phyloP scores from a whole-genome alignment of 2,113 vertebrate species.

The Coryphaenoides rupestris region DNA sequence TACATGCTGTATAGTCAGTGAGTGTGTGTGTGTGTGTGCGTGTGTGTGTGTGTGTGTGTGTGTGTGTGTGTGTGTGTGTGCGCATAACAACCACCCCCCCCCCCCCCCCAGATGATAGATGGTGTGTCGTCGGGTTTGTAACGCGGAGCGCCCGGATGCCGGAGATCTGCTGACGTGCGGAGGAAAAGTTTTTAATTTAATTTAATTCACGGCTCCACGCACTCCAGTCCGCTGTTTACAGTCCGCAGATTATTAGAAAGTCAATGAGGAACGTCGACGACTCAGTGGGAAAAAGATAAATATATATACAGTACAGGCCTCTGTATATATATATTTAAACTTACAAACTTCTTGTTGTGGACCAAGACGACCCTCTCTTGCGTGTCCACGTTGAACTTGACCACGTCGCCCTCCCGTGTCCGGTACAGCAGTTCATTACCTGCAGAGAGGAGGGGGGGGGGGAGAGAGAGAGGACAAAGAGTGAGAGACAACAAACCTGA shows the following conservation, averaged over 20 bases:
- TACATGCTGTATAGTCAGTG: no score
- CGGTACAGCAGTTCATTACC: constrained; percentile 90
- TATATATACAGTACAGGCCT: neutral
- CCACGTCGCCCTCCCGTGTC: constrained; percentile 82
- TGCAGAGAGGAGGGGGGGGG: constrained; percentile 43
- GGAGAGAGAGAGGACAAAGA: constrained; percentile 1
- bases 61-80: no score
- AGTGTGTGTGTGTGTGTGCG: no score
- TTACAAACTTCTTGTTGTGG: constrained; percentile 95
- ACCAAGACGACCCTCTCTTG: constrained; percentile 82
- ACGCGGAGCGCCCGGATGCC: no score
- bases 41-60: no score
- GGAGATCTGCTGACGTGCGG: constrained; percentile 39
- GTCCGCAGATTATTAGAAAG: neutral
- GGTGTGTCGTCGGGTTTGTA: constrained; percentile 11
- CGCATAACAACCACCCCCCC: constrained; percentile 10
- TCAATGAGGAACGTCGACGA: neutral
- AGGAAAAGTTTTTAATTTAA: constrained; percentile 19
- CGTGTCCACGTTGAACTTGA: constrained; percentile 83
- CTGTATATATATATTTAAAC: constrained; percentile 58
- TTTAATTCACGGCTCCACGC: constrained; percentile 9
- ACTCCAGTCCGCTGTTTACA: constrained; percentile 1
- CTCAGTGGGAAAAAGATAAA: neutral
- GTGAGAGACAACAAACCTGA: no score
- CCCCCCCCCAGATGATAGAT: constrained; percentile 27